A percentile compares a stretch with the other conserved stretches of the same genome.
phyloP scores from a whole-genome alignment of 2,113 vertebrate genomes.

The Sapajus apella region DNA sequence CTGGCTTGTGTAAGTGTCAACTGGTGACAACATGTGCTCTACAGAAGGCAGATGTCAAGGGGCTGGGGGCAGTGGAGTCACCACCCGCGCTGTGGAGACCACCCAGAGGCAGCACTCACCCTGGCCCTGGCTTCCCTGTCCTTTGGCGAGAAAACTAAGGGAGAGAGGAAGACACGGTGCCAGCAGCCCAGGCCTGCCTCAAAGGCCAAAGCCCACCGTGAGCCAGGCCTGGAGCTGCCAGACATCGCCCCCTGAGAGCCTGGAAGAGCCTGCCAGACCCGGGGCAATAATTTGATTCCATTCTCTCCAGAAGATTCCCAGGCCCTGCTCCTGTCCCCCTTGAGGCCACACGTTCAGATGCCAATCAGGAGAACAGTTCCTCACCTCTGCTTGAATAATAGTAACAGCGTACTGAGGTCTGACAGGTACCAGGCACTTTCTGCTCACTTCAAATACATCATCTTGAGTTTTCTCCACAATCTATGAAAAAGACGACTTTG shows the following conservation, averaged over 20 bases:
- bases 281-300: accelerated
- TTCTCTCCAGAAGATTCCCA: neutral
- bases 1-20: conserved; percentile 87
- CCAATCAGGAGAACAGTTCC: accelerated
- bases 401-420: accelerated
- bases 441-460: accelerated
- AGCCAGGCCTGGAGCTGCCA: accelerated
- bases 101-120: conserved; percentile 82
- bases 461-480: accelerated
- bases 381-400: neutral
- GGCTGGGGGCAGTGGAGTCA: conserved; percentile 66
- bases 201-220: accelerated
- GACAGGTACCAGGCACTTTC: neutral
- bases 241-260: neutral
- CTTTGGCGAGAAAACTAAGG: conserved; percentile 60
- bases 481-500: neutral
- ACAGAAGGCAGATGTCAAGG: conserved; percentile 84
- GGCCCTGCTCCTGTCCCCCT: neutral
- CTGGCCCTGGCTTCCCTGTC: conserved; percentile 51
- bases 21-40: conserved; percentile 84
- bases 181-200: neutral
- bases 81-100: conserved; percentile 74
- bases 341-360: accelerated
- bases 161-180: conserved; percentile 36
- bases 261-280: neutral